A percentile compares a stretch with the other conserved stretches of the same genome.
phyloP scores from a whole-genome alignment of 2,888 invertebrate species.

The Hydropsyche betteni region DNA sequence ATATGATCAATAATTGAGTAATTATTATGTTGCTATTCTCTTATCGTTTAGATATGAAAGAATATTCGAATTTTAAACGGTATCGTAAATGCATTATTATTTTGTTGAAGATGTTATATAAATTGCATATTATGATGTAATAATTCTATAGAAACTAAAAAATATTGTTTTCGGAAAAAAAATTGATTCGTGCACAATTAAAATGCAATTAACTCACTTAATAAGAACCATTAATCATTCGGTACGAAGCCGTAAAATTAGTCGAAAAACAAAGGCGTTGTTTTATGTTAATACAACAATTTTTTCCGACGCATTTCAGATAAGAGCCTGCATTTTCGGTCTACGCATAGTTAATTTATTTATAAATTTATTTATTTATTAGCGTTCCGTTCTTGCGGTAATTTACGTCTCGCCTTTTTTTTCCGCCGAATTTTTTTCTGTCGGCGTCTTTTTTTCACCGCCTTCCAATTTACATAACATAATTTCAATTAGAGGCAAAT shows the following conservation, averaged over 20 bases:
- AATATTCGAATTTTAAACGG: no score
- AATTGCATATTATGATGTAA: background rate
- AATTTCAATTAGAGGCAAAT: conserved; percentile 41
- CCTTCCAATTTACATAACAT: conserved; percentile 39
- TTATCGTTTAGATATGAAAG: no score
- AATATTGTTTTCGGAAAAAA: background rate
- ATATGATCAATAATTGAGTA: no score
- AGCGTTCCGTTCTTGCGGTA: conserved; percentile 15
- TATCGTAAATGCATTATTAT: no score
- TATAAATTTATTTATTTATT: conserved; percentile 2
- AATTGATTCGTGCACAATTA: conserved; percentile 2
- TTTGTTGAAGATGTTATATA: no score
- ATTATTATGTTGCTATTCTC: no score
- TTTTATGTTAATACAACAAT: background rate
- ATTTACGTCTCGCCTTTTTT: conserved; percentile 21
- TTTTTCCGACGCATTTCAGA: background rate
- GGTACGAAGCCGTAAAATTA: no score
- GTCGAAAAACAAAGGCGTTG: background rate
- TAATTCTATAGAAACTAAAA: background rate
- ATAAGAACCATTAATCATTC: no score
- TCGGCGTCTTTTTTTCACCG: conserved; percentile 15
- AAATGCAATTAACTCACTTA: conserved; percentile 14
- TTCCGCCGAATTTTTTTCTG: conserved; percentile 26
- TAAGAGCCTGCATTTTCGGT: background rate
- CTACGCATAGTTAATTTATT: background rate